These are phyloP conservation scores for Nothoprocta perdicaria DNA, from an alignment of 2,113 vertebrate genomes.

Conservation along the genomic window DNA sequence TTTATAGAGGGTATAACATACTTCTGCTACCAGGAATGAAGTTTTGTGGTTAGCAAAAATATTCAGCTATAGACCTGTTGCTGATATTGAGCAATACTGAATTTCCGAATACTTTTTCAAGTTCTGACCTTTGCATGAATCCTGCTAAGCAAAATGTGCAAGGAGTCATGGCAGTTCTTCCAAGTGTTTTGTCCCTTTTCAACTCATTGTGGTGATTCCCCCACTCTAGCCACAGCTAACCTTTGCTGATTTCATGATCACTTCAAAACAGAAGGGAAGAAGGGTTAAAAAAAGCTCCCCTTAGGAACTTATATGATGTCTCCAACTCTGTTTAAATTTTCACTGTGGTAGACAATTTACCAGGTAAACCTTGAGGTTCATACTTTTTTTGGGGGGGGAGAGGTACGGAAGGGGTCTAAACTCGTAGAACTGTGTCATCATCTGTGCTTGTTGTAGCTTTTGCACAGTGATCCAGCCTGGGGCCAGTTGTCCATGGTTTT, in stretches of 20 bases:
- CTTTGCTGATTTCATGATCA: background rate
- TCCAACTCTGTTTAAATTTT: background rate
- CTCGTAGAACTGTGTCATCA: too few relatives aligned
- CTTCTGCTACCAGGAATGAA: slow-evolving; percentile 26
- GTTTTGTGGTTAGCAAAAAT: slow-evolving; percentile 36
- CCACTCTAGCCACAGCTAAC: fast-evolving
- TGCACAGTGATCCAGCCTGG: background rate
- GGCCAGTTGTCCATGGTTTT: fast-evolving
- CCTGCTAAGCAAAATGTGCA: background rate
- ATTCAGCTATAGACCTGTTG: background rate
- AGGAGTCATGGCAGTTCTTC: background rate
- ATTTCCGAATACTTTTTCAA: background rate
- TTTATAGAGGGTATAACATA: background rate
- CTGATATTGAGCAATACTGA: background rate
- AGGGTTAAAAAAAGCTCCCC: background rate
- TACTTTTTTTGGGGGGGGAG: background rate
- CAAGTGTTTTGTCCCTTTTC: fast-evolving
- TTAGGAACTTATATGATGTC: background rate
- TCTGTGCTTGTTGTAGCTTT: background rate
- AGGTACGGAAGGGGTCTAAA: background rate
- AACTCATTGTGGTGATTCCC: background rate
- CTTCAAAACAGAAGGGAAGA: background rate
- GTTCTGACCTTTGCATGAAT: background rate
- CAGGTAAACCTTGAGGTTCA: background rate
- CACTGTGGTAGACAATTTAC: background rate